Percentiles rank a stretch among this genome's conserved stretches.
phyloP scores from a whole-genome alignment of 2,888 invertebrate genomes.

The Macrophya alboannulata region DNA sequence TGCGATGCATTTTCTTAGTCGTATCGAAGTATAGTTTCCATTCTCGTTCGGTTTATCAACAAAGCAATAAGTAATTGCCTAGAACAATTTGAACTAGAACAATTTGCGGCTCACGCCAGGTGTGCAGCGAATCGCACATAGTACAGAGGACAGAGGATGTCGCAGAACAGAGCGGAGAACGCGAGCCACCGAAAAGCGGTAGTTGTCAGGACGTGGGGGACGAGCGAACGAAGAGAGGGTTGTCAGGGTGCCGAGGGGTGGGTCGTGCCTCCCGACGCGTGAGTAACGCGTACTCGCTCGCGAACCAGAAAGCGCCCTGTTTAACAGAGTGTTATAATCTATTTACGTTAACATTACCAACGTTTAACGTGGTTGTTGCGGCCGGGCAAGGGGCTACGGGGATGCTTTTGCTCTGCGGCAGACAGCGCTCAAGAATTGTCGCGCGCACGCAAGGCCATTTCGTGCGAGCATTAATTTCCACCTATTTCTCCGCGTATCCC shows the following conservation, averaged over 20 bases:
- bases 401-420: slow-evolving; percentile 73
- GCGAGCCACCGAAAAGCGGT: slow-evolving; percentile 42
- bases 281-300: slow-evolving; percentile 77
- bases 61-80: slow-evolving; percentile 28
- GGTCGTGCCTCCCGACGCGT: slow-evolving; percentile 79
- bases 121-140: slow-evolving; percentile 32
- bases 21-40: background rate
- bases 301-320: slow-evolving; percentile 74
- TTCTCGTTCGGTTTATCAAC: background rate
- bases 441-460: slow-evolving; percentile 79
- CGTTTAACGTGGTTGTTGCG: slow-evolving; percentile 79
- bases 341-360: slow-evolving; percentile 80
- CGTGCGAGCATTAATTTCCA: slow-evolving; percentile 78
- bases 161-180: slow-evolving; percentile 41
- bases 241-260: slow-evolving; percentile 65
- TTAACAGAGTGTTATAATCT: slow-evolving; percentile 81
- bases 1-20: background rate
- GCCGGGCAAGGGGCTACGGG: slow-evolving; percentile 63
- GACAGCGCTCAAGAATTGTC: slow-evolving; percentile 80
- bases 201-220: slow-evolving; percentile 55
- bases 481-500: background rate
- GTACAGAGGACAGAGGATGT: slow-evolving; percentile 18
- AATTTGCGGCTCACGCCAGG: background rate
- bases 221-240: slow-evolving; percentile 48
- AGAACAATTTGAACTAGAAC: slow-evolving; percentile 20